Conservation (phyloP, 2,797 vertebrate species). For the Amniataba percoides region DNA sequence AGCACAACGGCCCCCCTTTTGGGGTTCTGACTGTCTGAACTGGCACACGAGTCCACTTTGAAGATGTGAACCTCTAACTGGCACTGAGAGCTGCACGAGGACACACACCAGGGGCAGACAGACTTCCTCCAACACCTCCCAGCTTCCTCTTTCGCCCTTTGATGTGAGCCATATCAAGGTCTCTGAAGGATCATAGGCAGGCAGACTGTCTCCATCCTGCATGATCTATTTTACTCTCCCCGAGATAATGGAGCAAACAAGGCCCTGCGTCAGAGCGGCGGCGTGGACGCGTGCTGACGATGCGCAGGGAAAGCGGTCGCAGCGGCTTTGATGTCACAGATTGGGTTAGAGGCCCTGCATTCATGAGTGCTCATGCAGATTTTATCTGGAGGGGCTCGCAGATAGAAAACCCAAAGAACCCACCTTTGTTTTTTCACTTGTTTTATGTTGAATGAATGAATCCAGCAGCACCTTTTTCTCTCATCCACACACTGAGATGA, state of each 20-base stretch:
- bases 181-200: constrained; percentile 53
- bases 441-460: constrained; percentile 16
- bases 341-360: constrained; percentile 16
- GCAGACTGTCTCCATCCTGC: constrained; percentile 71
- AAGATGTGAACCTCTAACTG: neutral
- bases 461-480: constrained; percentile 20
- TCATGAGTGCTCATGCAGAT: constrained; percentile 4
- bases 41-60: constrained; percentile 9
- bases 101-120: constrained; percentile 39
- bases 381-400: constrained; percentile 32
- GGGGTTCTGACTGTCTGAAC: neutral
- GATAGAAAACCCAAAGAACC: constrained; percentile 14
- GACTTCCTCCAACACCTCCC: constrained; percentile 73
- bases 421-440: constrained; percentile 28
- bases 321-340: constrained; percentile 56
- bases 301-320: neutral
- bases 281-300: constrained; percentile 7
- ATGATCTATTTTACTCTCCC: constrained; percentile 38
- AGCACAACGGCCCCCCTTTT: neutral
- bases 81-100: neutral
- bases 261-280: constrained; percentile 10
- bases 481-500: constrained; percentile 25
- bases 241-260: constrained; percentile 41
- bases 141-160: constrained; percentile 70
- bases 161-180: constrained; percentile 69